Conservation (phyloP, 2,888 invertebrate species). For the Merodon equestris region DNA sequence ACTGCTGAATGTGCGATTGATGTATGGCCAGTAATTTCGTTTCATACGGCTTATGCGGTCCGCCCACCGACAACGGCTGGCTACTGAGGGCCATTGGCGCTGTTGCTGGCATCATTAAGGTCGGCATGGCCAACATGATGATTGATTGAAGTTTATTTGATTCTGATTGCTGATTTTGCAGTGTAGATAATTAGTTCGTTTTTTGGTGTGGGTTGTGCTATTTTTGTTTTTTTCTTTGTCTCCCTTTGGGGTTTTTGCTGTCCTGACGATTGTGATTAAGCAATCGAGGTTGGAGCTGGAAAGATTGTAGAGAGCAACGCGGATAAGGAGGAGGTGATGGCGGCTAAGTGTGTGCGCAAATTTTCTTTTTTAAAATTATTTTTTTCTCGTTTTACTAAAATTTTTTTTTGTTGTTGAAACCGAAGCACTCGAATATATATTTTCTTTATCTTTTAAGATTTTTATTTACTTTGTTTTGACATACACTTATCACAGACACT, state of each 20-base stretch:
- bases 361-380: slow-evolving; percentile 8
- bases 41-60: slow-evolving; percentile 79
- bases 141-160: slow-evolving; percentile 64
- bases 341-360: slow-evolving; percentile 24
- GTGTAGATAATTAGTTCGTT: slow-evolving; percentile 53
- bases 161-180: slow-evolving; percentile 59
- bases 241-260: too few species aligned
- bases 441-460: slow-evolving; percentile 55
- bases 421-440: slow-evolving; percentile 34
- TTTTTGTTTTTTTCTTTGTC: slow-evolving; percentile 26
- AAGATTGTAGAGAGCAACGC: too few species aligned
- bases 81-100: slow-evolving; percentile 79
- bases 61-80: slow-evolving; percentile 77
- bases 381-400: not conserved
- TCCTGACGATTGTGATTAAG: slow-evolving; percentile 39
- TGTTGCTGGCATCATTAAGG: slow-evolving; percentile 80
- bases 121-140: slow-evolving; percentile 79
- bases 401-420: slow-evolving; percentile 30
- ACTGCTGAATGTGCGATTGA: slow-evolving; percentile 78
- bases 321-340: not conserved
- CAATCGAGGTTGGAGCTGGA: slow-evolving; percentile 31
- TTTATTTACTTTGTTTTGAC: slow-evolving; percentile 71
- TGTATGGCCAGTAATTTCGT: slow-evolving; percentile 79
- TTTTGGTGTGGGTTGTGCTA: slow-evolving; percentile 34
- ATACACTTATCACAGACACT: slow-evolving; percentile 78